A percentile compares a stretch with the other conserved stretches of the same genome.
Conservation (phyloP, 1,140 invertebrate genomes). For the Stratiolaelaps scimitus region DNA sequence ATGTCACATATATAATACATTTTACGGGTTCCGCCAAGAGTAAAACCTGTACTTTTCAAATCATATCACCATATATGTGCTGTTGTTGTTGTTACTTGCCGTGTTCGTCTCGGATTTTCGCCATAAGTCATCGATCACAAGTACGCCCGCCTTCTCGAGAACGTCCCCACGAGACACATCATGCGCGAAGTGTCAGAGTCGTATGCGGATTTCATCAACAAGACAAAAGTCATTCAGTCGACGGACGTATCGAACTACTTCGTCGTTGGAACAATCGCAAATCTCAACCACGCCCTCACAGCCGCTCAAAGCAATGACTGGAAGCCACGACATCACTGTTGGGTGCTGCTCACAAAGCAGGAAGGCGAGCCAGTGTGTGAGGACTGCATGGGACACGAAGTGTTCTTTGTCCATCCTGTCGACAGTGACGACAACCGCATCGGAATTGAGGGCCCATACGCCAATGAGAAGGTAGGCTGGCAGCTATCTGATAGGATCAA, state of each 20-base stretch:
- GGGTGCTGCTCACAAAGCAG: conserved; percentile 17
- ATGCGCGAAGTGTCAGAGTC: conserved; percentile 48
- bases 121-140: conserved; percentile 70
- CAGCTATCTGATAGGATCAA: too few relatives aligned
- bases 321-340: conserved; percentile 12
- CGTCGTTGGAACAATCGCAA: conserved; percentile 55
- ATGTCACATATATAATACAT: too few relatives aligned
- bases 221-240: conserved; percentile 55
- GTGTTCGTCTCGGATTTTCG: not conserved
- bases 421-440: not conserved
- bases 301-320: conserved; percentile 35
- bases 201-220: conserved; percentile 45
- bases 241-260: conserved; percentile 79
- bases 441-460: conserved; percentile 1
- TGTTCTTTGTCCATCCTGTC: conserved; percentile 11
- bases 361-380: conserved; percentile 12
- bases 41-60: too few relatives aligned
- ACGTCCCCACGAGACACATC: conserved; percentile 70
- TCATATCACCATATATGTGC: too few relatives aligned
- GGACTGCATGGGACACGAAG: not conserved
- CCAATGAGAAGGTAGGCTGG: conserved; percentile 6
- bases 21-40: too few relatives aligned
- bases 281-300: conserved; percentile 56
- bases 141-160: conserved; percentile 71
- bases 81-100: conserved; percentile 31